Conservation (phyloP, 2,888 invertebrate species). For the Platerodrilus igneus region DNA sequence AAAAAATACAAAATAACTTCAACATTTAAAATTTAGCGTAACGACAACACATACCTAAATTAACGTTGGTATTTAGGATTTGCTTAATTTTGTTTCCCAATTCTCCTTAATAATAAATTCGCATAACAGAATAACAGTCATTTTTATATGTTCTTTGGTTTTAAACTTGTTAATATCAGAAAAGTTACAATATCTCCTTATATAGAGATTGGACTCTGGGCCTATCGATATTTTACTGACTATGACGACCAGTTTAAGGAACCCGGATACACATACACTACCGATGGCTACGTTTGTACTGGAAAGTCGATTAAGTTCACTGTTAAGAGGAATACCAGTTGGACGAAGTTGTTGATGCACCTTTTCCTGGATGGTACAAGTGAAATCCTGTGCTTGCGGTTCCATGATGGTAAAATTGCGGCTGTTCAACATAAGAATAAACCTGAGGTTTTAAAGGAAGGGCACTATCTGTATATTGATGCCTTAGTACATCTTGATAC, state of each 20-base stretch:
- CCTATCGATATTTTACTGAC: too few species aligned
- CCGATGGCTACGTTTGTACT: not conserved
- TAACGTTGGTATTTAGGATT: too few species aligned
- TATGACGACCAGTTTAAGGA: slow-evolving; percentile 30
- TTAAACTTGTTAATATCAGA: slow-evolving; percentile 18
- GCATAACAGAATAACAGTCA: slow-evolving; percentile 14
- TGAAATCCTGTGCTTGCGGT: slow-evolving; percentile 74
- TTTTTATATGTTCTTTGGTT: slow-evolving; percentile 22
- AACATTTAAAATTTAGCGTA: slow-evolving; percentile 16
- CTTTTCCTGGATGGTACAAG: slow-evolving; percentile 77
- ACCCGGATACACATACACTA: slow-evolving; percentile 29
- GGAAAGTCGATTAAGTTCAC: slow-evolving; percentile 31
- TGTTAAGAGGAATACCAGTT: slow-evolving; percentile 50
- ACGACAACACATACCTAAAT: slow-evolving; percentile 16
- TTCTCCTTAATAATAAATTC: slow-evolving; percentile 14
- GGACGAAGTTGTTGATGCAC: slow-evolving; percentile 42
- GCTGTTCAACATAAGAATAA: slow-evolving; percentile 74
- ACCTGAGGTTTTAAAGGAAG: slow-evolving; percentile 87
- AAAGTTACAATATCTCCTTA: too few species aligned
- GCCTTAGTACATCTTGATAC: slow-evolving; percentile 53
- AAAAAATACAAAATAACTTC: slow-evolving; percentile 16
- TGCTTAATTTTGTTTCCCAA: slow-evolving; percentile 7
- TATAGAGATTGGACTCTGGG: too few species aligned
- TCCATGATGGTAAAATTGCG: slow-evolving; percentile 80
- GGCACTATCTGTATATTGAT: slow-evolving; percentile 61